These are phyloP conservation scores for Leiothrix lutea DNA, from an alignment of 2,113 vertebrate genomes.

Conservation along the genomic window DNA sequence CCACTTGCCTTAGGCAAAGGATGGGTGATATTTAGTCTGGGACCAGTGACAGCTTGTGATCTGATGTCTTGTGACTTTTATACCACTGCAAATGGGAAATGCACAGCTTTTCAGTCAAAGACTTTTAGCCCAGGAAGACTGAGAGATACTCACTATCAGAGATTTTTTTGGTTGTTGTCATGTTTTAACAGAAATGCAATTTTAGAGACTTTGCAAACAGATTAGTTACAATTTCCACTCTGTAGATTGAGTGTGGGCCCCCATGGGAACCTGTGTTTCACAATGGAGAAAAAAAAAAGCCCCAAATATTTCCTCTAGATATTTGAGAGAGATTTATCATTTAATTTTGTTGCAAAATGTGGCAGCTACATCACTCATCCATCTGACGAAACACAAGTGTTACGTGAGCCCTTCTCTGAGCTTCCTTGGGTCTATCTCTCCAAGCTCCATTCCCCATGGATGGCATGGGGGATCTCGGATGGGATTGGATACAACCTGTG, in stretches of 20 bases:
- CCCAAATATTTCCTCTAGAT: neutral
- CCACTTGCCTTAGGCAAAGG: neutral
- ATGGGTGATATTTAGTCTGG: slow-evolving; percentile 3
- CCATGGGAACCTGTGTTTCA: neutral
- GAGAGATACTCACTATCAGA: neutral
- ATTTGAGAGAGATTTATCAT: neutral
- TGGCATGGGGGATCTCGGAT: neutral
- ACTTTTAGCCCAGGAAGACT: neutral
- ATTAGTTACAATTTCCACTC: neutral
- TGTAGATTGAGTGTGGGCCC: neutral
- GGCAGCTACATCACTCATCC: neutral
- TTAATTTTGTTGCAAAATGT: neutral
- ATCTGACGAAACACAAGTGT: neutral
- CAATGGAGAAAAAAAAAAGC: neutral
- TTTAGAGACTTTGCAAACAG: neutral
- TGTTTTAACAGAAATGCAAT: neutral
- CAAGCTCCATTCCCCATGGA: neutral
- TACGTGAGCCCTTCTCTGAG: neutral
- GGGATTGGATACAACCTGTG: neutral
- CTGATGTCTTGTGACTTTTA: slow-evolving; percentile 24
- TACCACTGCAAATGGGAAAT: neutral
- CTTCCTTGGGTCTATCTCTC: neutral
- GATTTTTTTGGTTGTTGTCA: neutral
- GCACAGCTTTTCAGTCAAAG: neutral
- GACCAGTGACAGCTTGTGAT: neutral